phyloP scores from a whole-genome alignment of 2,888 invertebrate species.

The Lepeophtheirus nordmannii region DNA sequence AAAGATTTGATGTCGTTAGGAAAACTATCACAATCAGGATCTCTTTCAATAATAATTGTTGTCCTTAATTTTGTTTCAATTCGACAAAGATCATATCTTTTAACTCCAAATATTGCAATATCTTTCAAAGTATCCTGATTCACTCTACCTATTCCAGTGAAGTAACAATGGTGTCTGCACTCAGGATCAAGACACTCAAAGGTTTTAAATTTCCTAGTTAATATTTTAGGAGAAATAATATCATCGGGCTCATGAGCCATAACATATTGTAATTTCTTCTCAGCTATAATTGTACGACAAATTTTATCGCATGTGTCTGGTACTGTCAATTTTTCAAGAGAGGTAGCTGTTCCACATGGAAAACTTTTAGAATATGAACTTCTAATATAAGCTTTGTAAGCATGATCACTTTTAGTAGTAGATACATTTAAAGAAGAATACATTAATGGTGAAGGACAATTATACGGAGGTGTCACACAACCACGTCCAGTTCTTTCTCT shows the following conservation, averaged over 20 bases:
- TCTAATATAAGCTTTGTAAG: not conserved
- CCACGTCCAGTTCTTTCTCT: too few species aligned
- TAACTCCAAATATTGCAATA: not conserved
- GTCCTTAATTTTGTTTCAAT: not conserved
- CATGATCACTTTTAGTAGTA: not conserved
- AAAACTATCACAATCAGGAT: not conserved
- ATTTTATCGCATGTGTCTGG: not conserved
- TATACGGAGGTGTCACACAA: too few species aligned
- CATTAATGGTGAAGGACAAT: not conserved
- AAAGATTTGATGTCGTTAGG: not conserved
- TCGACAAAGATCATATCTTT: not conserved
- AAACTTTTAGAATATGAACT: not conserved
- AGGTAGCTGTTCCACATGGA: not conserved
- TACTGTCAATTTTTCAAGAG: not conserved
- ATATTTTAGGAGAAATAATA: not conserved
- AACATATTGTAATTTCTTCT: not conserved
- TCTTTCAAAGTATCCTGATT: not conserved
- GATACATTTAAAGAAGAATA: not conserved
- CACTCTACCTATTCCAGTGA: not conserved
- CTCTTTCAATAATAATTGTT: not conserved
- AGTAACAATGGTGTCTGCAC: not conserved
- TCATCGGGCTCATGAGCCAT: not conserved
- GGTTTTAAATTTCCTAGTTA: not conserved
- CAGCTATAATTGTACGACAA: not conserved
- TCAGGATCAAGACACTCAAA: not conserved